phyloP scores from a whole-genome alignment of 2,797 vertebrate species.

The Propithecus perrieri region DNA sequence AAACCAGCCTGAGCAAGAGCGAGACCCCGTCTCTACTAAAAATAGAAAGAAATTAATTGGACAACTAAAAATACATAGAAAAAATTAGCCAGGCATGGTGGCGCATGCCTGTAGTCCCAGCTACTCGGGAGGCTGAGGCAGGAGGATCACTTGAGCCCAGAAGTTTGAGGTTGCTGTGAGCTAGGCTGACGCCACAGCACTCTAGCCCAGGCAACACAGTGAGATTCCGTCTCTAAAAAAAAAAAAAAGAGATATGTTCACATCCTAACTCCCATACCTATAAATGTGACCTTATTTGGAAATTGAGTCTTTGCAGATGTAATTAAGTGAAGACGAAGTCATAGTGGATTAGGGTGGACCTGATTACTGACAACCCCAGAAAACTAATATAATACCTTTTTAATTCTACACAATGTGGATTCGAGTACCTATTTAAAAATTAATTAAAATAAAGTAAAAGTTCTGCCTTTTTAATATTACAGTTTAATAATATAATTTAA shows the following conservation, averaged over 20 bases:
- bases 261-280: neutral
- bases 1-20: neutral
- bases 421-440: conserved; percentile 1
- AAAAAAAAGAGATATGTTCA: neutral
- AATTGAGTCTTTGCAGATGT: neutral
- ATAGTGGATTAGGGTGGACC: neutral
- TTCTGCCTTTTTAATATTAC: neutral
- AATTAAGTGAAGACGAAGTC: neutral
- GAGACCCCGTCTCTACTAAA: no score
- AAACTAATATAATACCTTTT: neutral
- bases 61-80: no score
- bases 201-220: no score
- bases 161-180: no score
- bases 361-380: neutral
- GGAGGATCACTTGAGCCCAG: no score
- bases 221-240: no score
- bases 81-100: no score
- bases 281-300: conserved; percentile 2
- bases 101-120: no score
- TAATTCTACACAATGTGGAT: neutral
- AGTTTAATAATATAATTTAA: neutral
- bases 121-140: no score
- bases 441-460: conserved; percentile 3
- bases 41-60: no score
- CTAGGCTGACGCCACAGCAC: no score